Evolutionary conservation across 2,113 vertebrate genomes (phyloP).

Genomic region (Neotragus moschatus): DNA sequence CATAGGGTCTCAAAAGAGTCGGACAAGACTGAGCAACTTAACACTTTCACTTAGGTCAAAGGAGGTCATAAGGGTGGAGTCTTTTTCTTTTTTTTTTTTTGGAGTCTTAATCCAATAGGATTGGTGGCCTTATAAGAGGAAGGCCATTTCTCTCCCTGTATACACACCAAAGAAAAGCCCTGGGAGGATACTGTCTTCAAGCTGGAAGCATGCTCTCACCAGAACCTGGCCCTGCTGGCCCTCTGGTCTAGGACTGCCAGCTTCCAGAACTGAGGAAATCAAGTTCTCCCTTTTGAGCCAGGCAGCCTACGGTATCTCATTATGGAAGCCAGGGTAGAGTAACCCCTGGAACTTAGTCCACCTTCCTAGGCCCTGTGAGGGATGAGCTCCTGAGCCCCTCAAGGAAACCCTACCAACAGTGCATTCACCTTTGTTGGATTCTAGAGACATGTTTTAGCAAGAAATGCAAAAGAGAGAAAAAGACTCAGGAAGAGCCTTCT

Average conservation of each 20-base stretch:
- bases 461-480: neutral
- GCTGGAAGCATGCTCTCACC: neutral
- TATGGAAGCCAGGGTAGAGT: neutral
- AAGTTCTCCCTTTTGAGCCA: neutral
- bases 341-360: neutral
- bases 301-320: neutral
- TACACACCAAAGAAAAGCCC: neutral
- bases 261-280: neutral
- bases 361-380: neutral
- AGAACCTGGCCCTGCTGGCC: neutral
- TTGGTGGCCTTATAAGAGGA: neutral
- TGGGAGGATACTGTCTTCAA: neutral
- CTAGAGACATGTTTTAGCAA: neutral
- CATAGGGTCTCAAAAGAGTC: neutral
- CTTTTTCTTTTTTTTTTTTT: neutral
- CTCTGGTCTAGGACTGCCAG: neutral
- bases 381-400: neutral
- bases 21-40: neutral
- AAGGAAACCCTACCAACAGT: neutral
- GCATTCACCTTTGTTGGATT: neutral
- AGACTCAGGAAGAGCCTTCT: neutral
- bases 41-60: neutral
- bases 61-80: neutral
- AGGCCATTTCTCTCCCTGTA: neutral
- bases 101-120: neutral